A percentile compares a stretch with the other conserved stretches of the same genome.
These are phyloP conservation scores for Melieria picta DNA, from an alignment of 2,888 invertebrate species.

Conservation along the genomic window DNA sequence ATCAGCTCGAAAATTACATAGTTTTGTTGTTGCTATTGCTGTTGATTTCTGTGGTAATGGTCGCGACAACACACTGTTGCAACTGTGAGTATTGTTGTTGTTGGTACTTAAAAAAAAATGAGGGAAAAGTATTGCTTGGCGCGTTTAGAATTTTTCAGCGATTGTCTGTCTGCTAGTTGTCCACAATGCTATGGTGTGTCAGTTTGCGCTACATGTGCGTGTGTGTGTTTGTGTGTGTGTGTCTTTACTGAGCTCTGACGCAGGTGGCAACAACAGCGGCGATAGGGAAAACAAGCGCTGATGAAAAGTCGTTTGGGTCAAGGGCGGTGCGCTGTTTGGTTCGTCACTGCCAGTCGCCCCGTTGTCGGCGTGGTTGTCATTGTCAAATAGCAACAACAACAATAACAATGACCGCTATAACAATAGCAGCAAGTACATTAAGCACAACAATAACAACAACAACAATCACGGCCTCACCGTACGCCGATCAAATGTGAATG, in stretches of 20 bases:
- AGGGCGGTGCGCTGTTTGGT: conserved; percentile 27
- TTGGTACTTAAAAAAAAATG: no score
- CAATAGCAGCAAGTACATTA: neutral
- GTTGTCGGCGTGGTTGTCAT: neutral
- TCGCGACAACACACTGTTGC: no score
- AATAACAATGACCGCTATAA: neutral
- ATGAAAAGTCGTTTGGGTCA: conserved; percentile 31
- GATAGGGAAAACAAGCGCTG: conserved; percentile 20
- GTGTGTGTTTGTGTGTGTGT: neutral
- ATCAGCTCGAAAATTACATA: no score
- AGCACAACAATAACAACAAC: neutral
- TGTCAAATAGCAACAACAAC: conserved; percentile 8
- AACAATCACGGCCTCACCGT: neutral
- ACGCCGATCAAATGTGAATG: neutral
- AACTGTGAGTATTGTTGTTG: no score
- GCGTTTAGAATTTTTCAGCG: conserved; percentile 19
- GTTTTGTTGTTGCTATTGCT: no score
- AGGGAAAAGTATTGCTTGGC: no score
- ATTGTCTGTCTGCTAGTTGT: neutral
- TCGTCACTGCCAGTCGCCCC: conserved; percentile 5
- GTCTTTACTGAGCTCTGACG: conserved; percentile 18
- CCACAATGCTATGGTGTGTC: conserved; percentile 6
- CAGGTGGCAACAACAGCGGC: conserved; percentile 26
- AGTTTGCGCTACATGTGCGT: neutral
- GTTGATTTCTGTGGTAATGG: no score